Evolutionary conservation across 2,888 invertebrate genomes (phyloP).

Genomic region (Anoncus sp.): DNA sequence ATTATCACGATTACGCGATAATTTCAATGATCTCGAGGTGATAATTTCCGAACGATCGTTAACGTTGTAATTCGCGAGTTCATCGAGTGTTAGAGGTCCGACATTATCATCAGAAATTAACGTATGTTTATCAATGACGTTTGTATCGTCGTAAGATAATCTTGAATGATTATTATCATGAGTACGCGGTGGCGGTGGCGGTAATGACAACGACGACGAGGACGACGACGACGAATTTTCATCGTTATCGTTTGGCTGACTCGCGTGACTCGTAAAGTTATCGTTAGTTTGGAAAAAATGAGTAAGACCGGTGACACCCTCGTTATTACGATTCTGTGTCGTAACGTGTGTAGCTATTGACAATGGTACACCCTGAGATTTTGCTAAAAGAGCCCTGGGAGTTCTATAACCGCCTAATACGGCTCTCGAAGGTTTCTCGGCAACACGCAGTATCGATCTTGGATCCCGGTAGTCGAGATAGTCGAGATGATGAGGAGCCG

Average conservation of each 20-base stretch:
- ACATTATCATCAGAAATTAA: not conserved
- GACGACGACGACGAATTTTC: slow-evolving; percentile 16
- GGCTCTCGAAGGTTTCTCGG: slow-evolving; percentile 79
- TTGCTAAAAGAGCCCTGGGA: slow-evolving; percentile 76
- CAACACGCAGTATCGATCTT: slow-evolving; percentile 78
- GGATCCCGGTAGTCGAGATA: slow-evolving; percentile 82
- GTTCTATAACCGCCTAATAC: slow-evolving; percentile 79
- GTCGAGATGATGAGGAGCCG: slow-evolving; percentile 79
- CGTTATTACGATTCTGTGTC: slow-evolving; percentile 41
- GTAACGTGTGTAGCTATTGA: slow-evolving; percentile 73
- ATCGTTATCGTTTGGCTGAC: not conserved
- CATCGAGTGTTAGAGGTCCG: not conserved
- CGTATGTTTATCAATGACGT: slow-evolving; percentile 6
- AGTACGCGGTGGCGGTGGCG: too few species aligned
- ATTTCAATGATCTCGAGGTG: slow-evolving; percentile 28
- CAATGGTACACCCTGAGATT: slow-evolving; percentile 75
- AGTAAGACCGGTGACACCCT: slow-evolving; percentile 17
- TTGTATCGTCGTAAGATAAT: not conserved
- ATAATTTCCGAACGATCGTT: slow-evolving; percentile 42
- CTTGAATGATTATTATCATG: too few species aligned
- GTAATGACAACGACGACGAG: too few species aligned
- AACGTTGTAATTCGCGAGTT: slow-evolving; percentile 24
- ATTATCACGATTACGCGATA: slow-evolving; percentile 53
- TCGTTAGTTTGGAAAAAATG: slow-evolving; percentile 54
- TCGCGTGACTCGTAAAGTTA: slow-evolving; percentile 18